These are phyloP conservation scores for Hirtodrosophila trivittata DNA, from an alignment of 2,888 invertebrate species.

Conservation along the genomic window DNA sequence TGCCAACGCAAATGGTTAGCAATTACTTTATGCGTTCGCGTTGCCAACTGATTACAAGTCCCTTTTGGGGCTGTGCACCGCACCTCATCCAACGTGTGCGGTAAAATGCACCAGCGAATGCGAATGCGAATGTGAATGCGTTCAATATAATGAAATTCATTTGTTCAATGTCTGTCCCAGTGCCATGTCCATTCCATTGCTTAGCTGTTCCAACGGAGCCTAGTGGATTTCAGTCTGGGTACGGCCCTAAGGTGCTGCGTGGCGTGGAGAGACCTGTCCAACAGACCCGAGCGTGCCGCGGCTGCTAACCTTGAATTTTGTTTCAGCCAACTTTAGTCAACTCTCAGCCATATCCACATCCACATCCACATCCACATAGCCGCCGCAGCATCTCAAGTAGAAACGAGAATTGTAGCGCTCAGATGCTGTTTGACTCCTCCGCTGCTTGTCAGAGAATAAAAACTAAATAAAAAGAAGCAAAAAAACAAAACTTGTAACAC, in stretches of 20 bases:
- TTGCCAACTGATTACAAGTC: conserved; percentile 76
- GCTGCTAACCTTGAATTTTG: conserved; percentile 72
- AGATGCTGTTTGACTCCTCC: conserved; percentile 64
- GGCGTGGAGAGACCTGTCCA: conserved; percentile 53
- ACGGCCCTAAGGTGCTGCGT: conserved; percentile 51
- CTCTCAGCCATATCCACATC: too few relatives aligned
- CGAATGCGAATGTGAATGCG: too few relatives aligned
- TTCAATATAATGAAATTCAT: conserved; percentile 77
- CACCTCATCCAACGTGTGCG: conserved; percentile 73
- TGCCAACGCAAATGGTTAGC: conserved; percentile 78
- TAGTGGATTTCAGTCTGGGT: conserved; percentile 25
- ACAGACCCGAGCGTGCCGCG: conserved; percentile 63
- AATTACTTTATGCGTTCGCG: conserved; percentile 76
- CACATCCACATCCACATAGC: too few relatives aligned
- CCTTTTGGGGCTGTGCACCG: conserved; percentile 56
- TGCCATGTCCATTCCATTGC: conserved; percentile 4
- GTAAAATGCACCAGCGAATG: conserved; percentile 71
- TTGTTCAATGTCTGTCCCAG: conserved; percentile 47
- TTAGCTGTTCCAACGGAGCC: conserved; percentile 12
- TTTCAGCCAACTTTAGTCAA: conserved; percentile 22
- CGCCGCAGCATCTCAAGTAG: conserved; percentile 51
- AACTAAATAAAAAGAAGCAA: conserved; percentile 12
- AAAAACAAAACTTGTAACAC: conserved; percentile 70
- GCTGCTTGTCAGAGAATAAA: conserved; percentile 47
- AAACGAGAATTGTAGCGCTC: conserved; percentile 66